phyloP scores from a whole-genome alignment of 2,113 vertebrate genomes.

The cat (Felis catus) region DNA sequence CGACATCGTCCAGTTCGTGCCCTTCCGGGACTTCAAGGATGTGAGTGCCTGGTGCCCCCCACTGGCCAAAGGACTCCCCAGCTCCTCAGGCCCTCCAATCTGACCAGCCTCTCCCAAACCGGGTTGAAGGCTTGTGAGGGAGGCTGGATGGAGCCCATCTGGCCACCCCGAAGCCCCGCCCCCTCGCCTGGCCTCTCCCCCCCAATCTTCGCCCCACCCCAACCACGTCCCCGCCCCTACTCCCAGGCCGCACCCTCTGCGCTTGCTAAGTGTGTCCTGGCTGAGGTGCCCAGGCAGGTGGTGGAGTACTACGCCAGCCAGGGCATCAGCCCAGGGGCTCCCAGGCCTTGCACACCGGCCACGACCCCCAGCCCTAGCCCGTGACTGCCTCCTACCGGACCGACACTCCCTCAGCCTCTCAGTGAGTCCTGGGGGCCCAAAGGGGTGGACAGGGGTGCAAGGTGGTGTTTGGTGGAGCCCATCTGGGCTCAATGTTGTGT shows the following conservation, averaged over 20 bases:
- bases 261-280: constrained; percentile 80
- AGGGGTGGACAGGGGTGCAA: not conserved
- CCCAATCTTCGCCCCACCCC: fast-evolving
- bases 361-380: constrained; percentile 69
- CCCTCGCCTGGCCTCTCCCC: not conserved
- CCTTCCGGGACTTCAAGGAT: constrained; percentile 84
- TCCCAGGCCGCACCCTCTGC: constrained; percentile 75
- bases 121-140: not conserved
- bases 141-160: fast-evolving
- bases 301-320: constrained; percentile 83
- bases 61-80: not conserved
- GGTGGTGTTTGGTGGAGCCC: not conserved
- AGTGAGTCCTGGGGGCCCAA: constrained; percentile 45
- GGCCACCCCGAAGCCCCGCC: not conserved
- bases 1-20: constrained; percentile 84
- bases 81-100: not conserved
- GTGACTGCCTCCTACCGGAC: not conserved
- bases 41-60: constrained; percentile 56
- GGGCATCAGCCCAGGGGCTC: constrained; percentile 75
- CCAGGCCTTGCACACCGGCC: constrained; percentile 66
- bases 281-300: constrained; percentile 81
- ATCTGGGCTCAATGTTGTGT: not conserved
- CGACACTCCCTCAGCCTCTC: constrained; percentile 39
- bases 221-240: not conserved
- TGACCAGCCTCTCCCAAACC: not conserved